phyloP scores from a whole-genome alignment of 2,888 invertebrate genomes.

The Agrypnus murinus region DNA sequence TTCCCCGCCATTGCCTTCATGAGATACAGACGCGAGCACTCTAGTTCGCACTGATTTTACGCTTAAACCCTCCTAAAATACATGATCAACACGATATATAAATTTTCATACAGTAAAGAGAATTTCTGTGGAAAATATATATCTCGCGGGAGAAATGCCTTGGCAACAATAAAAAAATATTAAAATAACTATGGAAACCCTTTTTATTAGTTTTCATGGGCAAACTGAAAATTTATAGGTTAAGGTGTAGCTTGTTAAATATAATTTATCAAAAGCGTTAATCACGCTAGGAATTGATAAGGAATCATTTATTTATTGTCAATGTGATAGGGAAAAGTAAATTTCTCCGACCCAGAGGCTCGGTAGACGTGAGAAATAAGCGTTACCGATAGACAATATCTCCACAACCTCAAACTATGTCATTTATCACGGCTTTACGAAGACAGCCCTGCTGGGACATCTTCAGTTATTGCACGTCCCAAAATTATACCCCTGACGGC shows the following conservation, averaged over 20 bases:
- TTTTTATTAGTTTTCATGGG: too few species aligned
- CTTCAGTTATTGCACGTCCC: slow-evolving; percentile 48
- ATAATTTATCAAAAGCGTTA: slow-evolving; percentile 15
- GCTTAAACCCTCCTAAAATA: slow-evolving; percentile 12
- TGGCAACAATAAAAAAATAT: too few species aligned
- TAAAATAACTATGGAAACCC: not conserved
- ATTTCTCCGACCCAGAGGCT: slow-evolving; percentile 34
- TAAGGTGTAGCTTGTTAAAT: not conserved
- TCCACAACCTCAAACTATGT: slow-evolving; percentile 42
- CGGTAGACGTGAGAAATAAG: slow-evolving; percentile 42
- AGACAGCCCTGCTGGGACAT: slow-evolving; percentile 47
- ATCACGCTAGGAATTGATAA: slow-evolving; percentile 27
- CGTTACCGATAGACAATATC: slow-evolving; percentile 46
- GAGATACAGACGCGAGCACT: slow-evolving; percentile 31
- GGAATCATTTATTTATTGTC: slow-evolving; percentile 38
- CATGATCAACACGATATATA: slow-evolving; percentile 9
- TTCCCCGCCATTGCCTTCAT: slow-evolving; percentile 36
- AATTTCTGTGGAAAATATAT: not conserved
- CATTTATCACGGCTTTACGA: slow-evolving; percentile 49
- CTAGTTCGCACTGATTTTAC: slow-evolving; percentile 34
- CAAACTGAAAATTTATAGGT: not conserved
- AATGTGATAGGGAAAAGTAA: slow-evolving; percentile 34
- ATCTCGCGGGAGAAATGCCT: too few species aligned
- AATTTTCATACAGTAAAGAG: not conserved
- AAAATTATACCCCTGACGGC: slow-evolving; percentile 45